Percentiles rank a stretch among this genome's conserved stretches.
These are phyloP conservation scores for Patiria miniata DNA, from an alignment of 35 echinoderm and acorn worm species.

Conservation along the genomic window DNA sequence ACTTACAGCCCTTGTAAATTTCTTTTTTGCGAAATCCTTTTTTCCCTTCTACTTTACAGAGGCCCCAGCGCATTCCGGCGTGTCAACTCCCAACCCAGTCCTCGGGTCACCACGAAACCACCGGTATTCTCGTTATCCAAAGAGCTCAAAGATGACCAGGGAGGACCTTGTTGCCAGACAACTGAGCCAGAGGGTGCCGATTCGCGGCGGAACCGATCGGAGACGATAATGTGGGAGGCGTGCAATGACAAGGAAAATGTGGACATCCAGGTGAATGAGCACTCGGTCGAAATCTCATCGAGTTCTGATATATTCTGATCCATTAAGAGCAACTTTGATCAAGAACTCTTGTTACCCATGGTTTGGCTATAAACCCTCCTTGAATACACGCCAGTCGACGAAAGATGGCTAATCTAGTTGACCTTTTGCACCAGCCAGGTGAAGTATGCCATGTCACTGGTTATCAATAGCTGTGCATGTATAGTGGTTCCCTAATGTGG, in stretches of 20 bases:
- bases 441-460: too few species aligned
- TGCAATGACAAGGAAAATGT: not conserved
- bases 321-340: too few species aligned
- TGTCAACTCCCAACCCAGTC: not conserved
- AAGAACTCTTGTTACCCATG: too few species aligned
- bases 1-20: too few species aligned
- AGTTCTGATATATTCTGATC: too few species aligned
- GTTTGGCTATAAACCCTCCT: too few species aligned
- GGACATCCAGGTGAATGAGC: not conserved
- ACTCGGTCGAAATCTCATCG: too few species aligned
- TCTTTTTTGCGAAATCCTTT: not conserved
- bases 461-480: too few species aligned
- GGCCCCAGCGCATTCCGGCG: not conserved
- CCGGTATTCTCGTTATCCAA: conserved; percentile 10
- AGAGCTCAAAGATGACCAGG: not conserved
- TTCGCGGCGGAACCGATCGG: not conserved
- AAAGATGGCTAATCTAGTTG: too few species aligned
- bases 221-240: conserved; percentile 15
- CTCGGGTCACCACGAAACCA: not conserved
- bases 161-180: not conserved
- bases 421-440: too few species aligned
- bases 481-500: too few species aligned
- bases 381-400: too few species aligned
- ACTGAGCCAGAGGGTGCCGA: not conserved
- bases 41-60: not conserved